Evolutionary conservation across 92 coral and sea anemone genomes (phyloP), one percentile per base, ranked within the genome.

Genomic region (Palythoa caribaeorum): DNA sequence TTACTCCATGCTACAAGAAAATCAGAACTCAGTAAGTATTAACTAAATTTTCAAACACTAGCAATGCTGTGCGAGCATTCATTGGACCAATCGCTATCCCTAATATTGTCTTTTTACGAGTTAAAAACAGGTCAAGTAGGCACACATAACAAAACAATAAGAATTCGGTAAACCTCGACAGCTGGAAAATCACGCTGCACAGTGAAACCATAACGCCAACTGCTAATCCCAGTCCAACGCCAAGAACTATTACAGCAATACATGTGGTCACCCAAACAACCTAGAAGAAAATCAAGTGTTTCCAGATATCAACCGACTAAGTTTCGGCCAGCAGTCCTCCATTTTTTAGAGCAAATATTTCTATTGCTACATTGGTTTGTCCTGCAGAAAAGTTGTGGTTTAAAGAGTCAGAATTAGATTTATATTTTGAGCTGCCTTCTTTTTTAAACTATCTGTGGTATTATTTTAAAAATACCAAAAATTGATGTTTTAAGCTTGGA

Each of bases 241-340:
- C 99, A 74, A 97, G 94, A 19, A 92, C 78, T 40, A 97, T 89
- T 71, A 92, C 97, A 28, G 96, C 94, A 83, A 91, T 91, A 83
- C 98, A 97, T 40, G 99, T 88, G 28, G 84, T 76, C 85, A 94
- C 83, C 99, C 99, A 97, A 16, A 94, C 93, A 20, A 95, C 80
- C 98, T 95, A 84, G 55, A 12, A 36, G 21, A 75, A 47, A 59
- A 59, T 11, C 65, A 59, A 10, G 37, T 53, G 21, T 28, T 28
- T 28, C 28, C 28, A 28, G 28, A 28, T 28, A 28, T 28, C 28
- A 28, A 28, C 28, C 28, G 28, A 28, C 28, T 28, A 28, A 28
- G 28, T 28, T 28, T 28, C 0, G 28, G 28, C 28, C 28, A 28
- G 28, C 28, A 28, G 28, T 28, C 28, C 28, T 28, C 28, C 28